Conservation (phyloP, 2,888 invertebrate genomes). For the Octodonta nipae region DNA sequence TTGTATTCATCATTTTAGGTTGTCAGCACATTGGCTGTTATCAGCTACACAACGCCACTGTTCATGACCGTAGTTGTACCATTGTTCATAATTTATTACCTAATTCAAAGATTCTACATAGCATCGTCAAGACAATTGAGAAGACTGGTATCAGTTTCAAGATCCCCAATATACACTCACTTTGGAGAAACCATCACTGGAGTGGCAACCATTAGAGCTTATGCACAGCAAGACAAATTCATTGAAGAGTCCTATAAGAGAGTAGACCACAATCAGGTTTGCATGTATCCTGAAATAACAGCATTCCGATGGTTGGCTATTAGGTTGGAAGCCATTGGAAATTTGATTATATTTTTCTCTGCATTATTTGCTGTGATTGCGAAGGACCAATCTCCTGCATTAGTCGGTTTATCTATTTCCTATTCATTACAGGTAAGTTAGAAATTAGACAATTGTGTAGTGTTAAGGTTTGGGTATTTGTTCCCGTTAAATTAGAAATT, state of each 20-base stretch:
- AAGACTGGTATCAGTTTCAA: slow-evolving; percentile 79
- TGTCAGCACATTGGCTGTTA: slow-evolving; percentile 71
- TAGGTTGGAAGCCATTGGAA: slow-evolving; percentile 89
- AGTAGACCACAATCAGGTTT: slow-evolving; percentile 84
- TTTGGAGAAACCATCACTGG: slow-evolving; percentile 89
- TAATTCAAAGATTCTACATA: slow-evolving; percentile 87
- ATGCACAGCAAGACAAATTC: slow-evolving; percentile 66
- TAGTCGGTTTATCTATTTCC: slow-evolving; percentile 79
- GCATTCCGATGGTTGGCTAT: slow-evolving; percentile 93
- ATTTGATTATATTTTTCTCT: slow-evolving; percentile 85
- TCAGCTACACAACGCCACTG: slow-evolving; percentile 71
- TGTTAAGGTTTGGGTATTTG: too few species aligned
- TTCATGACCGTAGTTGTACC: slow-evolving; percentile 69
- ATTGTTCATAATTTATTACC: slow-evolving; percentile 66
- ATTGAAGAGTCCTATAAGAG: slow-evolving; percentile 73
- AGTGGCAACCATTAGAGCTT: slow-evolving; percentile 75
- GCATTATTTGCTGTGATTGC: slow-evolving; percentile 81
- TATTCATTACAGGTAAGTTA: slow-evolving; percentile 72
- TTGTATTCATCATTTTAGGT: slow-evolving; percentile 48
- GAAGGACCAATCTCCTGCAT: slow-evolving; percentile 57
- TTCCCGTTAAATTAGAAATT: too few species aligned
- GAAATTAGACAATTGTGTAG: too few species aligned
- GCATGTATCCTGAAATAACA: slow-evolving; percentile 83
- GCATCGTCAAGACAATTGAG: slow-evolving; percentile 86
- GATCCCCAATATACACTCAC: slow-evolving; percentile 93